These are phyloP conservation scores for Oligia latruncula DNA, from an alignment of 2,888 invertebrate genomes.

Conservation along the genomic window DNA sequence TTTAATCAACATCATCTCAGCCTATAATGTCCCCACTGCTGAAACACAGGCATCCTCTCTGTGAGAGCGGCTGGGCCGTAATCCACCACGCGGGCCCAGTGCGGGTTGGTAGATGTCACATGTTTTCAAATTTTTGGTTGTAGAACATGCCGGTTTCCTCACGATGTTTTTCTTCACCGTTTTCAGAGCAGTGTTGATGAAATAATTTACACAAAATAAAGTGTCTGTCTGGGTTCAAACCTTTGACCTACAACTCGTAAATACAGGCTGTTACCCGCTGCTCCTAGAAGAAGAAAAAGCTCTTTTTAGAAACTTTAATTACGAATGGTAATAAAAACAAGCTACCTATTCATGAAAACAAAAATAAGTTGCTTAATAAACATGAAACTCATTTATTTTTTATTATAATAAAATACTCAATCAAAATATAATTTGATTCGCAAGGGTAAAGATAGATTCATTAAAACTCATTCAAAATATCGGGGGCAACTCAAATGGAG, in stretches of 20 bases:
- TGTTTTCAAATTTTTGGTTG: too few relatives aligned
- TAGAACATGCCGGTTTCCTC: too few relatives aligned
- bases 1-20: neutral
- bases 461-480: constrained; percentile 70
- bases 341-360: neutral
- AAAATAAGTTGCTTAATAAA: constrained; percentile 2
- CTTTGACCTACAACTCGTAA: too few relatives aligned
- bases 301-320: neutral
- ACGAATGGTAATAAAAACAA: too few relatives aligned
- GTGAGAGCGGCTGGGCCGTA: neutral
- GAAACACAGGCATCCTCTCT: neutral
- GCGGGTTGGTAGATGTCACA: too few relatives aligned
- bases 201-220: too few relatives aligned
- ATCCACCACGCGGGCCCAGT: neutral
- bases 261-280: too few relatives aligned
- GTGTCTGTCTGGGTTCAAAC: too few relatives aligned
- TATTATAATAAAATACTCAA: constrained; percentile 58
- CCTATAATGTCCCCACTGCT: neutral
- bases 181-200: too few relatives aligned
- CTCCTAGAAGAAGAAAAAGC: too few relatives aligned
- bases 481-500: constrained; percentile 49
- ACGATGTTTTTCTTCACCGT: too few relatives aligned
- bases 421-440: constrained; percentile 62
- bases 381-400: constrained; percentile 27
- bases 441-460: constrained; percentile 60